These are phyloP conservation scores for Onychostruthus taczanowskii DNA, from an alignment of 2,113 vertebrate genomes.

Conservation along the genomic window DNA sequence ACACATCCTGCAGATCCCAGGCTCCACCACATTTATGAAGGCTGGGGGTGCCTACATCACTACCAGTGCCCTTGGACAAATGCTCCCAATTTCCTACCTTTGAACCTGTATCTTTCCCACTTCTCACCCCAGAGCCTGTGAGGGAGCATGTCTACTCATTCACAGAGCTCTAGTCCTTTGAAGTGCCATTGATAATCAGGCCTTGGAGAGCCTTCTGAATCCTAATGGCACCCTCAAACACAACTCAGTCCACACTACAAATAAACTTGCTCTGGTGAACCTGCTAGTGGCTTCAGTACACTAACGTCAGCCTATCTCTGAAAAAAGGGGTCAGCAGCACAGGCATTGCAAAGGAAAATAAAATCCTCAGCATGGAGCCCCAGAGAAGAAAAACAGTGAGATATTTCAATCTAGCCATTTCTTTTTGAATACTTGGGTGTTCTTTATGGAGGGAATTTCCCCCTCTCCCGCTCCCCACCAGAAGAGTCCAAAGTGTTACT, in stretches of 20 bases:
- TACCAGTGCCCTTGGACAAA: not conserved
- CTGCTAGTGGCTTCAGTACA: constrained; percentile 40
- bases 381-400: constrained; percentile 79
- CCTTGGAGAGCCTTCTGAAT: constrained; percentile 64
- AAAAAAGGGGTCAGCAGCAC: constrained; percentile 65
- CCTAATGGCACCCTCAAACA: constrained; percentile 67
- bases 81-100: constrained; percentile 16
- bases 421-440: constrained; percentile 86
- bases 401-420: constrained; percentile 77
- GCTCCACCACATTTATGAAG: not conserved
- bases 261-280: constrained; percentile 76
- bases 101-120: not conserved
- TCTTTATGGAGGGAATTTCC: constrained; percentile 76
- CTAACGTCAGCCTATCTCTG: constrained; percentile 67
- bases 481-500: constrained; percentile 77
- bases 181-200: constrained; percentile 75
- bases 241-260: constrained; percentile 70
- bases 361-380: constrained; percentile 77
- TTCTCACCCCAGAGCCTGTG: constrained; percentile 1
- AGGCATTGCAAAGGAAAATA: constrained; percentile 79
- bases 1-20: not conserved
- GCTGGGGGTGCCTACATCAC: not conserved
- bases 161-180: constrained; percentile 71
- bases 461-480: constrained; percentile 1
- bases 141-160: constrained; percentile 53